phyloP scores from a whole-genome alignment of 2,797 vertebrate genomes.

The Ispidina lecontei region DNA sequence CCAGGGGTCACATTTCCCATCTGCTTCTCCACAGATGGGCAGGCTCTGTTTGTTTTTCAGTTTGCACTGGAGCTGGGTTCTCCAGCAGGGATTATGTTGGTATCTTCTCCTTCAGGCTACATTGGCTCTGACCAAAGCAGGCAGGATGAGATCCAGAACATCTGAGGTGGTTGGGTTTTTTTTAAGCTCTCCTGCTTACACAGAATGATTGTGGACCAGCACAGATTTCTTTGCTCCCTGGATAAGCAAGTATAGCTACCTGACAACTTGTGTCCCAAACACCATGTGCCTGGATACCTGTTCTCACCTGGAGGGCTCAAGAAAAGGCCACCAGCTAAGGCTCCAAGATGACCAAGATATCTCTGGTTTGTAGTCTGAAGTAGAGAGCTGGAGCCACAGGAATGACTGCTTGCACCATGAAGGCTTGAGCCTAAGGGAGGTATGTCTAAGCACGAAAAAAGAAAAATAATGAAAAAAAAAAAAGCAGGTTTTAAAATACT shows the following conservation, averaged over 20 bases:
- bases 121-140: not conserved
- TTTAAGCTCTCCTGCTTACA: not conserved
- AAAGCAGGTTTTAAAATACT: not conserved
- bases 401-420: accelerated
- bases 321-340: not conserved
- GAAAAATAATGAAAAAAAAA: not conserved
- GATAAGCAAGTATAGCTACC: not conserved
- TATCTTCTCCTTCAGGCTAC: not conserved
- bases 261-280: not conserved
- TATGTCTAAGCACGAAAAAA: not conserved
- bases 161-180: not conserved
- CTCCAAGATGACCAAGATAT: not conserved
- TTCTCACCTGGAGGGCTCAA: not conserved
- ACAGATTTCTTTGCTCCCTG: not conserved
- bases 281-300: not conserved
- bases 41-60: not conserved
- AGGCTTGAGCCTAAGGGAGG: not conserved
- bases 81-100: not conserved
- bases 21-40: not conserved
- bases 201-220: not conserved
- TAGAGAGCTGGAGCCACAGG: not conserved
- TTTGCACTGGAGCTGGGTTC: not conserved
- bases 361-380: not conserved
- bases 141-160: not conserved
- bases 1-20: not conserved